Percentiles rank a stretch among this genome's conserved stretches.
Evolutionary conservation across 2,888 invertebrate genomes (phyloP).

Genomic region (Julus scanicus): DNA sequence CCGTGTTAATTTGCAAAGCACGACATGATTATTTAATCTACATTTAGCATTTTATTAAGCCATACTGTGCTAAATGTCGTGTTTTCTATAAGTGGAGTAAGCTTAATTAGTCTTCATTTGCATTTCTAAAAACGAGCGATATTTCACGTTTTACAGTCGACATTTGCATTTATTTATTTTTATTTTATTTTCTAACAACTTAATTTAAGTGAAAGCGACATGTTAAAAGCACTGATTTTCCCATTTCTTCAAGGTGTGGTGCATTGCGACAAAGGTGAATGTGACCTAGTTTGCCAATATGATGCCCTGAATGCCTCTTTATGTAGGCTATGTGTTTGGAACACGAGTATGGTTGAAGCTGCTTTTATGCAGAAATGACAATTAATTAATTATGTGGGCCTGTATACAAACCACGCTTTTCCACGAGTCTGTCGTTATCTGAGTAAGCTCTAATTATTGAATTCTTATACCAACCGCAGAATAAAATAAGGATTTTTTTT

Average conservation of each 20-base stretch:
- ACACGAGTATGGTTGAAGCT: constrained; percentile 17
- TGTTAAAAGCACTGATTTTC: constrained; percentile 14
- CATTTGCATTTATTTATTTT: constrained; percentile 14
- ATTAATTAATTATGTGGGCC: constrained; percentile 26
- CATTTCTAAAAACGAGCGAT: neutral
- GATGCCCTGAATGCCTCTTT: constrained; percentile 45
- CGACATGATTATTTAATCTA: neutral
- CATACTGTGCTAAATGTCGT: neutral
- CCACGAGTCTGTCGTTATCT: neutral
- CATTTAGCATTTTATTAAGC: neutral
- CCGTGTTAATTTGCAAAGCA: neutral
- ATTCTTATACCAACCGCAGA: neutral
- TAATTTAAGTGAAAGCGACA: neutral
- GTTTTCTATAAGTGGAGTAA: neutral
- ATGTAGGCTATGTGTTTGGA: neutral
- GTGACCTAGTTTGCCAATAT: constrained; percentile 4
- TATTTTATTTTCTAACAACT: neutral
- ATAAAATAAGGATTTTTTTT: neutral
- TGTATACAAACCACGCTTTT: neutral
- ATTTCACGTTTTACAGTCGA: neutral
- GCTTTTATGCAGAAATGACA: constrained; percentile 42
- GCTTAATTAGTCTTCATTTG: constrained; percentile 12
- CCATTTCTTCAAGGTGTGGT: constrained; percentile 36
- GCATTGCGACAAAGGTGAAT: constrained; percentile 27
- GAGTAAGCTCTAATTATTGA: neutral